Conservation (phyloP, 2,888 invertebrate species). For the Tyria jacobaeae region DNA sequence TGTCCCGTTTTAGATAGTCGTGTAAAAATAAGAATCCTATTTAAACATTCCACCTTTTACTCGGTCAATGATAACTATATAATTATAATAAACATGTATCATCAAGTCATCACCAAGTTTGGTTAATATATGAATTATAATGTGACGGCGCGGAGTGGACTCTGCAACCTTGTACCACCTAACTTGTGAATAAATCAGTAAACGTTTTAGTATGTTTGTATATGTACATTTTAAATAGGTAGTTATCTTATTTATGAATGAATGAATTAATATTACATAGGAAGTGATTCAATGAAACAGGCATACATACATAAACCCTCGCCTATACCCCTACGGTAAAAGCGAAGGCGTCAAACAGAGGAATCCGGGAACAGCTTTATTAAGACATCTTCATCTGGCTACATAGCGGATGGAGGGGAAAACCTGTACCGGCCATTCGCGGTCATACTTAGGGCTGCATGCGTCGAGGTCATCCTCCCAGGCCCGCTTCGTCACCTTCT, state of each 20-base stretch:
- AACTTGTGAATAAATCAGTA: conserved; percentile 48
- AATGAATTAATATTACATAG: too few species aligned
- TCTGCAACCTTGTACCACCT: conserved; percentile 43
- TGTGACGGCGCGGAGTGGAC: conserved; percentile 42
- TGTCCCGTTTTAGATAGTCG: neutral
- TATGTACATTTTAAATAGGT: conserved; percentile 10
- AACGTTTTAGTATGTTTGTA: conserved; percentile 34
- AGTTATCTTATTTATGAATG: neutral
- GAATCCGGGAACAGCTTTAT: too few species aligned
- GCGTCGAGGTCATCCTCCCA: too few species aligned
- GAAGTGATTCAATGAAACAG: too few species aligned
- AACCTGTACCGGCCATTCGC: too few species aligned
- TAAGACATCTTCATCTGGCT: too few species aligned
- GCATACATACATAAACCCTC: too few species aligned
- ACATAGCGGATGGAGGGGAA: too few species aligned
- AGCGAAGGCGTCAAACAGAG: too few species aligned
- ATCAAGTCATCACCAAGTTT: conserved; percentile 35
- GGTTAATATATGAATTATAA: conserved; percentile 48
- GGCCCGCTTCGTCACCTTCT: too few species aligned
- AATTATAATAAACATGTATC: conserved; percentile 30
- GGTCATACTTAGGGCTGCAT: too few species aligned
- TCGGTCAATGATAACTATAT: conserved; percentile 36
- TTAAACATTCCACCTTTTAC: conserved; percentile 7
- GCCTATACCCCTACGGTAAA: too few species aligned
- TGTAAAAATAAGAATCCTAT: neutral